Evolutionary conservation across 2,113 vertebrate species (phyloP), one percentile per base, ranked within the genome.

Genomic region (Corvus hawaiiensis): DNA sequence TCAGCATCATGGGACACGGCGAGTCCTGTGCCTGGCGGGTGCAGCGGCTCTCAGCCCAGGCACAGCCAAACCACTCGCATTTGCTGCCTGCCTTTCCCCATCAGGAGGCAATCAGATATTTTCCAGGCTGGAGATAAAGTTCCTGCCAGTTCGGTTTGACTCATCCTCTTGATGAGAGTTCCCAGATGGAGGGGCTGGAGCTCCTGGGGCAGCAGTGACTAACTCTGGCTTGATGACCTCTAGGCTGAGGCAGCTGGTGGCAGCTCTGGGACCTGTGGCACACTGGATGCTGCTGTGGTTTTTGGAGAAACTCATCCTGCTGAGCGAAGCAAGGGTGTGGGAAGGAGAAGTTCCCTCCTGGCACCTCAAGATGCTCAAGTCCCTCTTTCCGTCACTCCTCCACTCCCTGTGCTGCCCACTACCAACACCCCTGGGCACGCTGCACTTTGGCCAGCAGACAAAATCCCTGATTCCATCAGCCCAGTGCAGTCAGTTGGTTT

Each of bases 1-100:
- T 6, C 6, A n/a, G n/a, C 8, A 0, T 6, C 59, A 4, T 0
- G 10, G 76, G 76, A 37, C 17, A 6, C 66, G 5, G 49, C 0
- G 0, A 39, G 56, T 1, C 11, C 63, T 2, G 8, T 2, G 35
- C 61, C 84, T 67, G 62, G 16, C 0, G 13, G 23, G 6, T 4
- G 41, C 63, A 16, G 78, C 0, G 1, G 35, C 12, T 41, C 89
- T 13, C 37, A 44, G 77, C 90, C 66, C 84, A 41, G 69, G 27
- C 85, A 43, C 9, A 55, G 64, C 73, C 64, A n/a, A 59, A 55
- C 6, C 64, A 3, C 26, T 75, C 4, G 0, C 6, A 1, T 54
- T 58, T 39, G 12, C 78, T 75, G 78, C 85, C 66, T 59, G 84
- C 51, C 27, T 67, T 30, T 75, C 82, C 82, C 91, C 85, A 64